These are phyloP conservation scores for Acleris holmiana DNA, from an alignment of 2,888 invertebrate genomes.

Conservation along the genomic window DNA sequence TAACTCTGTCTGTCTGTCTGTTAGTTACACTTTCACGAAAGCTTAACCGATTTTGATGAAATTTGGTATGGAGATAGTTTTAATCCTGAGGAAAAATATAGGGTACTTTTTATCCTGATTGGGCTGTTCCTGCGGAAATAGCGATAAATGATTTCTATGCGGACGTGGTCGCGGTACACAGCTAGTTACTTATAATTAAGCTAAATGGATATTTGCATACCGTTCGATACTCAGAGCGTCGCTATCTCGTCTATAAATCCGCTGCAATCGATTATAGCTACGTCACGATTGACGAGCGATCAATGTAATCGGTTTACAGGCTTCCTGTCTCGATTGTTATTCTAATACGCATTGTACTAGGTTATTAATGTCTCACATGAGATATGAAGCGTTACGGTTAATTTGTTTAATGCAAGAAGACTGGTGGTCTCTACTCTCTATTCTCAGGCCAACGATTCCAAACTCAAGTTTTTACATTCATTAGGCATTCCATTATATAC, in stretches of 20 bases:
- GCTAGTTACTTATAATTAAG: constrained; percentile 13
- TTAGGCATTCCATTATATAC: constrained; percentile 63
- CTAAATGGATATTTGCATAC: constrained; percentile 37
- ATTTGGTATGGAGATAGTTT: too few species aligned
- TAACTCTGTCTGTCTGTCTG: too few species aligned
- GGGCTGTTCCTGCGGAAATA: too few species aligned
- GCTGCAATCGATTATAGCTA: constrained; percentile 69
- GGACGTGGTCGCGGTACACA: too few species aligned
- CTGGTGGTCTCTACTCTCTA: constrained; percentile 49
- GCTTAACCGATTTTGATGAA: too few species aligned
- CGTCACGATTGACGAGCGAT: constrained; percentile 76
- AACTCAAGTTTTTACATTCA: constrained; percentile 65
- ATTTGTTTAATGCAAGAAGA: constrained; percentile 64
- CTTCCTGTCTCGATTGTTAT: constrained; percentile 77
- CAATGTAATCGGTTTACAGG: constrained; percentile 79
- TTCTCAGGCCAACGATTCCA: constrained; percentile 52
- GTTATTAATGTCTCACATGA: constrained; percentile 72
- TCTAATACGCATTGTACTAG: constrained; percentile 74
- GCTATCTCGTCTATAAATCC: constrained; percentile 74
- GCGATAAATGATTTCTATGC: too few species aligned
- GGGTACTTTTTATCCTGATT: too few species aligned
- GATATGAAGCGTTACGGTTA: constrained; percentile 59
- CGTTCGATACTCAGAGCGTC: constrained; percentile 62
- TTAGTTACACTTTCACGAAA: too few species aligned
- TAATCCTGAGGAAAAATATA: too few species aligned